phyloP scores from a whole-genome alignment of 2,113 vertebrate genomes.

The Taurulus bubalis region DNA sequence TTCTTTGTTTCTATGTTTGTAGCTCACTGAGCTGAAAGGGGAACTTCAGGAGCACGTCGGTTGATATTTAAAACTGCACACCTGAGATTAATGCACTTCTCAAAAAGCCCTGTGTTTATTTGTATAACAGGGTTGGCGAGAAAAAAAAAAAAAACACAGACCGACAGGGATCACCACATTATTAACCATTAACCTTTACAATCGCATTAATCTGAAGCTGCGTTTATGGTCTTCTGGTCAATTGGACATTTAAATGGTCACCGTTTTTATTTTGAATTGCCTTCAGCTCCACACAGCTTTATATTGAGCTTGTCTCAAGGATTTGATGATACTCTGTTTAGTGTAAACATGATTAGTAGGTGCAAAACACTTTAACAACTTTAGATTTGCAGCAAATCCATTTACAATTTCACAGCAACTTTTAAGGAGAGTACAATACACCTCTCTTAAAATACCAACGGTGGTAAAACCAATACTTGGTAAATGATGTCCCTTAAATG shows the following conservation, averaged over 20 bases:
- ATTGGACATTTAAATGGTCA: constrained; percentile 27
- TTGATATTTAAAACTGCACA: constrained; percentile 87
- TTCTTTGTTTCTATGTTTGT: constrained; percentile 47
- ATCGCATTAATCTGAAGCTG: constrained; percentile 6
- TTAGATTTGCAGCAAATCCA: not conserved
- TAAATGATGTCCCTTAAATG: not conserved
- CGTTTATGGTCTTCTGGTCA: constrained; percentile 11
- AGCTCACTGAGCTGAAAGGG: constrained; percentile 78
- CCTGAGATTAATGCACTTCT: constrained; percentile 78
- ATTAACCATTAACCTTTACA: constrained; percentile 78
- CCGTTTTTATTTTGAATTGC: not conserved
- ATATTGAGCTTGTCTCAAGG: not conserved
- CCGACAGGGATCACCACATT: constrained; percentile 9
- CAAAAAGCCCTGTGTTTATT: constrained; percentile 74
- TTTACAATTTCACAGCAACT: not conserved
- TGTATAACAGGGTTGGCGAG: constrained; percentile 42
- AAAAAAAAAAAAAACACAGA: constrained; percentile 17
- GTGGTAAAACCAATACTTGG: not conserved
- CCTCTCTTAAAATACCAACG: not conserved
- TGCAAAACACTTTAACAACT: not conserved
- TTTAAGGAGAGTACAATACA: not conserved
- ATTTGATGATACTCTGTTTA: not conserved
- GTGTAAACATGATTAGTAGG: not conserved
- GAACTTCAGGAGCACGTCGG: constrained; percentile 82
- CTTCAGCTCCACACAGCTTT: not conserved